phyloP scores from a whole-genome alignment of 92 coral and sea anemone species.

The Epizoanthus illoricatus region DNA sequence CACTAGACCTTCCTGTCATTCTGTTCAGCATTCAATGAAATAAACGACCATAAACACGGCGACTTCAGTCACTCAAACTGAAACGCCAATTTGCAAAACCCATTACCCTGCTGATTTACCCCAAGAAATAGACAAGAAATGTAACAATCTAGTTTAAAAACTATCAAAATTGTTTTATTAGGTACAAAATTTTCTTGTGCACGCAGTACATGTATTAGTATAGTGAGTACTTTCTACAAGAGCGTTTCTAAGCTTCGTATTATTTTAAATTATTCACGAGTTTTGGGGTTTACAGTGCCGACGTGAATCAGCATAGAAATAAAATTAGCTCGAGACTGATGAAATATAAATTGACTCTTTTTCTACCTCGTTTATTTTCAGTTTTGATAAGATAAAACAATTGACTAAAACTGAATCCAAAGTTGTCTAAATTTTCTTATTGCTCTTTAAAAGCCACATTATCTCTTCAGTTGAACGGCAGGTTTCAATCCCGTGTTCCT shows the following conservation, averaged over 20 bases:
- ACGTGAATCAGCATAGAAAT: slow-evolving; percentile 22
- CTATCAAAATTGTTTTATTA: slow-evolving; percentile 39
- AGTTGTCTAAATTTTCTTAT: not conserved
- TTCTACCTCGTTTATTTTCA: not conserved
- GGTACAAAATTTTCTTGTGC: slow-evolving; percentile 33
- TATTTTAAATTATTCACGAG: slow-evolving; percentile 38
- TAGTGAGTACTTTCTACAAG: slow-evolving; percentile 7
- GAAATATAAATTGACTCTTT: slow-evolving; percentile 15
- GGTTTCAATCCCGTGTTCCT: not conserved
- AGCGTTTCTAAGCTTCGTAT: slow-evolving; percentile 5
- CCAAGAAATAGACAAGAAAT: not conserved
- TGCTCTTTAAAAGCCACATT: not conserved
- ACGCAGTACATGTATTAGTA: slow-evolving; percentile 7
- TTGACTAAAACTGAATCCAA: not conserved
- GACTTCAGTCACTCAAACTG: not conserved
- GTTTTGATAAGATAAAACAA: slow-evolving; percentile 18
- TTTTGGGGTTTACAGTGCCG: not conserved
- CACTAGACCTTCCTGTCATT: too few species aligned
- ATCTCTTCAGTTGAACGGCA: not conserved
- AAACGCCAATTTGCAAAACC: not conserved
- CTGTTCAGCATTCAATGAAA: too few species aligned
- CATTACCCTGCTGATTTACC: slow-evolving; percentile 12
- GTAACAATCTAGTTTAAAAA: slow-evolving; percentile 19
- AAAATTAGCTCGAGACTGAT: slow-evolving; percentile 4
- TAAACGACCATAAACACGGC: too few species aligned